Conservation (phyloP, 2,888 invertebrate species). For the Drosophila mimetica region DNA sequence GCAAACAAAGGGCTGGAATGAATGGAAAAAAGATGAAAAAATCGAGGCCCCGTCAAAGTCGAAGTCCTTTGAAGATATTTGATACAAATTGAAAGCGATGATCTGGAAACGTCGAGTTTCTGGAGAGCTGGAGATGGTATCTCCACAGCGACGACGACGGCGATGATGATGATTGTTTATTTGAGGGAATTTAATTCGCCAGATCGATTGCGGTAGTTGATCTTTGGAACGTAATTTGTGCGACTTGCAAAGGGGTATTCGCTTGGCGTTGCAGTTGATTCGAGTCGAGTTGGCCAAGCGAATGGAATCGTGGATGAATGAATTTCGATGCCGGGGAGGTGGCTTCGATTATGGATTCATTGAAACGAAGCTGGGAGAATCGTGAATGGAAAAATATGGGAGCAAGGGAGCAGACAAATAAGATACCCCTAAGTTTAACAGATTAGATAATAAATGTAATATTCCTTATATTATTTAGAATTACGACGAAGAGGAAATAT, state of each 20-base stretch:
- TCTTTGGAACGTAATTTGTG: slow-evolving; percentile 35
- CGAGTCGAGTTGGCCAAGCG: slow-evolving; percentile 31
- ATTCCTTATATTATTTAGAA: no score
- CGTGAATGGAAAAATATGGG: slow-evolving; percentile 14
- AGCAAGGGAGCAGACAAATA: not conserved
- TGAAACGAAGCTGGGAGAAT: slow-evolving; percentile 6
- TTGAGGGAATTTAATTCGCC: slow-evolving; percentile 35
- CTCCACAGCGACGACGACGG: not conserved
- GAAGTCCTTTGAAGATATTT: slow-evolving; percentile 57
- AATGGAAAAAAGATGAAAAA: slow-evolving; percentile 5
- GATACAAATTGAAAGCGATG: slow-evolving; percentile 76
- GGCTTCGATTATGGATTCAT: slow-evolving; percentile 25
- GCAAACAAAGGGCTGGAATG: slow-evolving; percentile 25
- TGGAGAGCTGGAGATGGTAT: slow-evolving; percentile 1
- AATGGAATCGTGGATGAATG: slow-evolving; percentile 40
- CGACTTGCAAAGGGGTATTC: slow-evolving; percentile 6
- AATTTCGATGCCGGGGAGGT: slow-evolving; percentile 3
- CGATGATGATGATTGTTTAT: slow-evolving; percentile 13
- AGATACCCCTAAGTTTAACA: not conserved
- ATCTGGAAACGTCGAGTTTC: slow-evolving; percentile 72
- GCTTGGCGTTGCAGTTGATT: slow-evolving; percentile 1
- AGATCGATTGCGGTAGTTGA: slow-evolving; percentile 47
- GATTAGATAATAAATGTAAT: no score
- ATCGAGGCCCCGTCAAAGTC: slow-evolving; percentile 47
- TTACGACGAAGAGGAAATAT: no score